Percentiles rank a stretch among this genome's conserved stretches.
Conservation (phyloP, 2,113 vertebrate genomes). For the Melanerpes aurifrons region DNA sequence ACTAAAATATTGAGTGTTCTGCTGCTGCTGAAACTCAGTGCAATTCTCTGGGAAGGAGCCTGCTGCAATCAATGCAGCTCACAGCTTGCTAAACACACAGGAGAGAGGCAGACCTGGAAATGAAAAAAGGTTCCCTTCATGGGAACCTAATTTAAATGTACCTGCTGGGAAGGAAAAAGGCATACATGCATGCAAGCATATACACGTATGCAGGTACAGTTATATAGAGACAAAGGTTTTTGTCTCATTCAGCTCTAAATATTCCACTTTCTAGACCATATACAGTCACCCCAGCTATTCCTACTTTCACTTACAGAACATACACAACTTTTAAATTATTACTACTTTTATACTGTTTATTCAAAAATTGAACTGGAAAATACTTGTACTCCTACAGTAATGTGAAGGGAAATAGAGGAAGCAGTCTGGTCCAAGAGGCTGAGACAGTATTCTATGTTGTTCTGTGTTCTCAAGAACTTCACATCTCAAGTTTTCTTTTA, state of each 20-base stretch:
- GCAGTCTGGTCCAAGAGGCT: not conserved
- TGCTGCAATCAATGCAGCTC: not conserved
- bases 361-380: not conserved
- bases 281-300: not conserved
- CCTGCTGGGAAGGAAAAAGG: not conserved
- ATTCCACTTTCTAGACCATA: not conserved
- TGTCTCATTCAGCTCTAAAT: not conserved
- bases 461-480: not conserved
- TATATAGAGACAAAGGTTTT: accelerated
- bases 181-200: accelerated
- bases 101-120: not conserved
- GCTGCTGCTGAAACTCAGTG: not conserved
- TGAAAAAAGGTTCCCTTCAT: not conserved
- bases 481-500: not conserved
- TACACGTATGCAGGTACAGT: accelerated
- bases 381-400: not conserved
- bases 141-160: not conserved
- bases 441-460: not conserved
- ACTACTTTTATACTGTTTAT: not conserved
- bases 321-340: not conserved
- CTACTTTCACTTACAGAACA: not conserved
- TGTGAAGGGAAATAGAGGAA: not conserved
- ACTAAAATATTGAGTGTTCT: not conserved
- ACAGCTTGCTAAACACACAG: not conserved
- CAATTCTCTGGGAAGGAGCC: not conserved